phyloP scores from a whole-genome alignment of 2,888 invertebrate genomes.

The Ligdia adustata region DNA sequence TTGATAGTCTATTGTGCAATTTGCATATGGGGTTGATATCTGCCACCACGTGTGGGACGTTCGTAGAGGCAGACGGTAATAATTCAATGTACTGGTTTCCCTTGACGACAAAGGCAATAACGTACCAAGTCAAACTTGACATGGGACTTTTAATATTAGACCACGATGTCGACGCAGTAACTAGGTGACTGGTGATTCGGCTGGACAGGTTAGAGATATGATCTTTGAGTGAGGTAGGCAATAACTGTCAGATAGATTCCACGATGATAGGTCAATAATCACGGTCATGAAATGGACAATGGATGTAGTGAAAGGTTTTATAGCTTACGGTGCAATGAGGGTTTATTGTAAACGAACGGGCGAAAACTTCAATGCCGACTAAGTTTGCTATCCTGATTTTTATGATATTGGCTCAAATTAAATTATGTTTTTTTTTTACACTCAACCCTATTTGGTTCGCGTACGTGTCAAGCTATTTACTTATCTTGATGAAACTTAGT shows the following conservation, averaged over 20 bases:
- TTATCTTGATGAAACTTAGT: too few species aligned
- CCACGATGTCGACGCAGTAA: conserved; percentile 48
- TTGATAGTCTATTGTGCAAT: too few species aligned
- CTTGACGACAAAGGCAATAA: conserved; percentile 24
- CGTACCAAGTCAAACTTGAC: conserved; percentile 50
- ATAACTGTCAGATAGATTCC: conserved; percentile 23
- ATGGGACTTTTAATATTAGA: conserved; percentile 66
- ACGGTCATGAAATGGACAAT: conserved; percentile 1
- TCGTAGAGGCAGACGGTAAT: too few species aligned
- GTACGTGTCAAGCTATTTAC: too few species aligned
- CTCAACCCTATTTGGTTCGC: too few species aligned
- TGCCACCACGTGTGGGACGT: too few species aligned
- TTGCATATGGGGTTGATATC: too few species aligned
- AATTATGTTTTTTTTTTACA: too few species aligned
- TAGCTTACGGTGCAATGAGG: background rate
- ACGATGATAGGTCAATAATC: background rate
- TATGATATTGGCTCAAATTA: too few species aligned
- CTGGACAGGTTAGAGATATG: conserved; percentile 38
- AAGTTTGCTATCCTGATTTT: too few species aligned
- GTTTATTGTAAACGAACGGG: background rate
- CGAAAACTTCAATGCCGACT: too few species aligned
- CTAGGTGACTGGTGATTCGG: conserved; percentile 52
- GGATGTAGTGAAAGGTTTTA: background rate
- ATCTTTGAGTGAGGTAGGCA: conserved; percentile 21
- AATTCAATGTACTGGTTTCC: conserved; percentile 5